Conservation (phyloP, 2,797 vertebrate species). For the Anniella stebbinsi region DNA sequence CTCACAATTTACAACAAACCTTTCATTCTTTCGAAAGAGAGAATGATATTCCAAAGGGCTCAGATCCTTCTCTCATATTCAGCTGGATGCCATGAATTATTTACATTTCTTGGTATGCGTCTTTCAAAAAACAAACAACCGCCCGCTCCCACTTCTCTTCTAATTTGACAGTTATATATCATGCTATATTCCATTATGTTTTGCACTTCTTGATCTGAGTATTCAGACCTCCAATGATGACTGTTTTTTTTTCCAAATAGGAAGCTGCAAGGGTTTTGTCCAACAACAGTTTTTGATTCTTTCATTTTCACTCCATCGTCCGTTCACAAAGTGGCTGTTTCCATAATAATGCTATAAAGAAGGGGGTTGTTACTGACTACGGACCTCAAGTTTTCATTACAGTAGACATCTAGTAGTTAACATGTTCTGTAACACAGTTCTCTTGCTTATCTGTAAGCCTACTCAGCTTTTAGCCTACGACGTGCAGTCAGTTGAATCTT, state of each 20-base stretch:
- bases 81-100: constrained; percentile 72
- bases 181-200: constrained; percentile 54
- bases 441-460: background rate
- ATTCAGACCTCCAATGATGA: constrained; percentile 58
- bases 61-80: constrained; percentile 48
- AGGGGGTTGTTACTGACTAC: constrained; percentile 69
- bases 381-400: constrained; percentile 64
- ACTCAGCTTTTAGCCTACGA: background rate
- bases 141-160: constrained; percentile 34
- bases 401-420: background rate
- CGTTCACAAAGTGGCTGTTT: constrained; percentile 72
- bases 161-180: constrained; percentile 64
- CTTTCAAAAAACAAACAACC: constrained; percentile 20
- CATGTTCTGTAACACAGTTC: background rate
- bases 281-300: constrained; percentile 65
- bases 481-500: background rate
- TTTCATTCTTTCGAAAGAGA: constrained; percentile 59
- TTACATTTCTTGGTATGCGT: constrained; percentile 72
- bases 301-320: constrained; percentile 70
- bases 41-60: constrained; percentile 69
- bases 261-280: constrained; percentile 64
- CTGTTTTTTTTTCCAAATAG: constrained; percentile 60
- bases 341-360: constrained; percentile 67
- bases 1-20: constrained; percentile 51
- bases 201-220: constrained; percentile 63